Percentiles rank a stretch among this genome's conserved stretches.
Conservation (phyloP, 2,888 invertebrate genomes). For the Aplocera efformata region DNA sequence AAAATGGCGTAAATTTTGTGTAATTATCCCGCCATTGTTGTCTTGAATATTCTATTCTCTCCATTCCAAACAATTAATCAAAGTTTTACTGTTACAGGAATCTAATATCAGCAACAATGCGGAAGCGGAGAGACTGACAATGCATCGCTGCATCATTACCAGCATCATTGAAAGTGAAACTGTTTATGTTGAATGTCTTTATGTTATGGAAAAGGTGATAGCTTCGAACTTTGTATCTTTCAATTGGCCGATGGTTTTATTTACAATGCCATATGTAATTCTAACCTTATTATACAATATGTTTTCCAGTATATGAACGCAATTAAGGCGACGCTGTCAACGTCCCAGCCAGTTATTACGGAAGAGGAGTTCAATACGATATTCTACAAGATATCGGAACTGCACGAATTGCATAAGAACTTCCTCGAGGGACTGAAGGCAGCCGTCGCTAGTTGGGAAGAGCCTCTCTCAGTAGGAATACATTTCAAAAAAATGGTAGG, state of each 20-base stretch:
- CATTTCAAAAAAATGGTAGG: conserved; percentile 90
- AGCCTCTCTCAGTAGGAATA: conserved; percentile 88
- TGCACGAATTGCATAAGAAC: conserved; percentile 89
- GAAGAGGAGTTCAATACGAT: conserved; percentile 94
- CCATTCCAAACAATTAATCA: neutral
- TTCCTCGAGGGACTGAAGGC: conserved; percentile 89
- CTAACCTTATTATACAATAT: neutral
- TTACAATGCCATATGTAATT: too few relatives aligned
- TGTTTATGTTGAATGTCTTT: conserved; percentile 93
- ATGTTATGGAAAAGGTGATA: conserved; percentile 90
- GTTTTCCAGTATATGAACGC: conserved; percentile 92
- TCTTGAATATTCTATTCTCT: too few relatives aligned
- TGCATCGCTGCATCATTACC: conserved; percentile 92
- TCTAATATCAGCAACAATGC: conserved; percentile 75
- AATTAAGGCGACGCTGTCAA: conserved; percentile 91
- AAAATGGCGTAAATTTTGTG: too few relatives aligned
- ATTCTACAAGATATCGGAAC: conserved; percentile 95
- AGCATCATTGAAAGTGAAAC: conserved; percentile 96
- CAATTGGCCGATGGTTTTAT: too few relatives aligned
- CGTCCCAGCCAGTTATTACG: conserved; percentile 94
- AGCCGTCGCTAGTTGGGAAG: conserved; percentile 86
- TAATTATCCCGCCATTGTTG: too few relatives aligned
- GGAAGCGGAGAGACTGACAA: conserved; percentile 89
- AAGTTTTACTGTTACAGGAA: conserved; percentile 47
- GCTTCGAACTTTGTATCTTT: too few relatives aligned